Base-by-base conservation (phyloP, 30 jellyfish, hydroid and myxozoan species). In the Aurelia aurita region DNA sequence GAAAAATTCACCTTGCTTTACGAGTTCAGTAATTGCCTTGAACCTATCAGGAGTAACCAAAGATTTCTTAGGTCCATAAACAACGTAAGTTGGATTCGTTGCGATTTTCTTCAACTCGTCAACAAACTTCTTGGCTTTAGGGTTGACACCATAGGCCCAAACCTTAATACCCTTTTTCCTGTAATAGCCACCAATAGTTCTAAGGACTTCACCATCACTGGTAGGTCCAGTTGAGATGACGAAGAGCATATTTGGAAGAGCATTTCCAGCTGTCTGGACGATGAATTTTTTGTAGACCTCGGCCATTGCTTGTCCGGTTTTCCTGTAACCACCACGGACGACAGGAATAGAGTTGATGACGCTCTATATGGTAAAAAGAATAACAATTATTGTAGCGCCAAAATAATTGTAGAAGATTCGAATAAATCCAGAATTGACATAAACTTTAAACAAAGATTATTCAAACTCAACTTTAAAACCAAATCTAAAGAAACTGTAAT, bases 11-110 rank as follows among this genome's bases (percentile, higher is more conserved):
- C 94, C 94, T 72, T 72, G 76, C 34, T 72, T 84, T 74, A 84
- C 34, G 12, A 84, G 46, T 59, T 72, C 88, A 28, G 35, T 51
- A 60, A 84, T 84, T 20, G 94, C 94, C 43, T 46, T 84, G 79
- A 84, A 84, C n/a, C 94, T 60, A 20, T 71, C 88, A 5, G 94
- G 94, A 4, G 94, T 72, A n/a, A 84, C 88, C 59, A 84, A 44
- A 5, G 88, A 71, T 26, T 59, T 72, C 29, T 84, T 84, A 20
- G 46, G 45, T 39, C 96, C 96, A 60, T 68, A 78, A 49, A 87
- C 79, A 58, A 72, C 82, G 27, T 65, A 58, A 4, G 45, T 35
- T 39, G 82, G 66, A 12, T 57, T 46, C 13, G 87, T 63, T 35
- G 96, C 87, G 26, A 78, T 78, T 4, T 54, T 34, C 51, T 54